Conservation (phyloP, 1,140 invertebrate species). For the Diabrotica undecimpunctata region DNA sequence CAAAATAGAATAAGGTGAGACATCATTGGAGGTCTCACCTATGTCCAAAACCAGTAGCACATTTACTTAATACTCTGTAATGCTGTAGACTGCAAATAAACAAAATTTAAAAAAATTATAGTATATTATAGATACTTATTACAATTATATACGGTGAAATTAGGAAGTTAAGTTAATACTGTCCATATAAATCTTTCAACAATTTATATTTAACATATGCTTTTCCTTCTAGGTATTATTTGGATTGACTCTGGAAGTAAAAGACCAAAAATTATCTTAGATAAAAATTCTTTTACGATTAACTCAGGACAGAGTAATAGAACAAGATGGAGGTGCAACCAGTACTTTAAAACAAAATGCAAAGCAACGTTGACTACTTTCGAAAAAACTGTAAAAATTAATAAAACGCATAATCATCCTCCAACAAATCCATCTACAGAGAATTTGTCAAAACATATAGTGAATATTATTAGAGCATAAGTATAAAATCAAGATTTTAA, state of each 20-base stretch:
- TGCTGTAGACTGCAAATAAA: too few relatives aligned
- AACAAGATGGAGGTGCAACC: slow-evolving; percentile 32
- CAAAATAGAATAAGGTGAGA: too few relatives aligned
- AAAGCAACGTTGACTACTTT: slow-evolving; percentile 26
- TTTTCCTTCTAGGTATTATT: background rate
- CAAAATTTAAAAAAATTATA: too few relatives aligned
- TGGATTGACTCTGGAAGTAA: background rate
- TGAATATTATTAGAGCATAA: slow-evolving; percentile 7
- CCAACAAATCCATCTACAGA: slow-evolving; percentile 18
- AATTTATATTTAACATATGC: too few relatives aligned
- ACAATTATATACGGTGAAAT: too few relatives aligned
- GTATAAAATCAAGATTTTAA: too few relatives aligned
- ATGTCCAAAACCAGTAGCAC: too few relatives aligned
- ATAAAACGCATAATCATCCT: slow-evolving; percentile 31
- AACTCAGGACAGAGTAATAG: slow-evolving; percentile 28
- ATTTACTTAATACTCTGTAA: too few relatives aligned
- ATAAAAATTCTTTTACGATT: slow-evolving; percentile 33
- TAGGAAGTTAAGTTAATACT: too few relatives aligned
- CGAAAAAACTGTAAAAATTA: slow-evolving; percentile 28
- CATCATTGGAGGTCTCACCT: too few relatives aligned
- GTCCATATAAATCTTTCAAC: too few relatives aligned
- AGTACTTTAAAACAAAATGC: slow-evolving; percentile 34
- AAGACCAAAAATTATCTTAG: slow-evolving; percentile 31
- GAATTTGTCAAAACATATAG: slow-evolving; percentile 4
- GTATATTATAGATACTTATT: too few relatives aligned